Evolutionary conservation across 2,888 invertebrate genomes (phyloP).

Genomic region (Formica aserva): DNA sequence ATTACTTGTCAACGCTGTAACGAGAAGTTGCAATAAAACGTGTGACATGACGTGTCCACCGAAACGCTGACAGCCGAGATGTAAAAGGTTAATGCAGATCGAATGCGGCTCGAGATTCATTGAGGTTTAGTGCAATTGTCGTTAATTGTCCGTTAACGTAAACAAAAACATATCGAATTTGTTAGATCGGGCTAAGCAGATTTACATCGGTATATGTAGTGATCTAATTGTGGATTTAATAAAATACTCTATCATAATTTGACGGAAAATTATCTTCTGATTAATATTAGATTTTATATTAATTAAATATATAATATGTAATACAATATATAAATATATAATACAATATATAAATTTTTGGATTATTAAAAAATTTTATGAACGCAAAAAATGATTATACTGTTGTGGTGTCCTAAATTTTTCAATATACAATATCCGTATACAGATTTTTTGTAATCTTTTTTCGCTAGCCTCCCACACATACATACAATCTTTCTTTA

Average conservation of each 20-base stretch:
- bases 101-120: constrained; percentile 8
- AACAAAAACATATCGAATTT: constrained; percentile 6
- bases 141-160: constrained; percentile 46
- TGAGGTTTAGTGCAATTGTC: constrained; percentile 6
- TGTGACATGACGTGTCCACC: neutral
- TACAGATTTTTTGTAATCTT: neutral
- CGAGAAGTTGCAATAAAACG: neutral
- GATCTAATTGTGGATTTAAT: constrained; percentile 7
- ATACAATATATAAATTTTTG: neutral
- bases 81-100: constrained; percentile 16
- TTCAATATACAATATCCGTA: neutral
- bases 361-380: neutral
- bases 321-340: no score
- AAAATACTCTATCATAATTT: neutral
- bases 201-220: neutral
- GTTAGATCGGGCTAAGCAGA: constrained; percentile 11
- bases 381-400: neutral
- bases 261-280: neutral
- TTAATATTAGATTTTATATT: neutral
- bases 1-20: constrained; percentile 1
- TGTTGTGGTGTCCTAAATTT: neutral
- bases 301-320: neutral
- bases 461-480: neutral
- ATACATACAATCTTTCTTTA: neutral
- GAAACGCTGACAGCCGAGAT: constrained; percentile 12